Conservation (phyloP, 2,888 invertebrate genomes). For the Sinhomidia bicolor region DNA sequence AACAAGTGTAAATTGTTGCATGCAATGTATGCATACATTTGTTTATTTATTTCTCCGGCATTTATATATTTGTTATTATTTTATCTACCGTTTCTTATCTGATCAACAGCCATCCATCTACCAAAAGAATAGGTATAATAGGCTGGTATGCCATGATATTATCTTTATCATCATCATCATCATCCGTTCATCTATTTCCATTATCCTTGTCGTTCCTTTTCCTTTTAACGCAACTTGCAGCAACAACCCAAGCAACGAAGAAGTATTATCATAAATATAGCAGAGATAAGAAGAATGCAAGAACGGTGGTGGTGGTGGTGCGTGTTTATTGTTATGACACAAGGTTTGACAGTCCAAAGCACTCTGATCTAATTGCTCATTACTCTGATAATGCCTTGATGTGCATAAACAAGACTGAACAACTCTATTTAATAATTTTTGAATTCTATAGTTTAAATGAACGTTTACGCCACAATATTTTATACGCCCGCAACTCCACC, state of each 20-base stretch:
- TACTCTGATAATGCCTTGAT: conserved; percentile 40
- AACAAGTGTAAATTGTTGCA: background rate
- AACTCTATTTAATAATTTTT: conserved; percentile 66
- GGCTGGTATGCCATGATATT: background rate
- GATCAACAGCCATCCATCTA: background rate
- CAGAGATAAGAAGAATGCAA: background rate
- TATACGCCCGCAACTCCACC: conserved; percentile 63
- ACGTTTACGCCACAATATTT: conserved; percentile 49
- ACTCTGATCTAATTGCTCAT: conserved; percentile 60
- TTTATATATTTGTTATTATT: background rate
- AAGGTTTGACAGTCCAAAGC: conserved; percentile 45
- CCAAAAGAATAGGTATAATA: conserved; percentile 10
- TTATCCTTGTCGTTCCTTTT: conserved; percentile 44
- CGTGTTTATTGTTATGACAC: conserved; percentile 44
- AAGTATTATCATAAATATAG: background rate
- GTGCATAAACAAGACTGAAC: conserved; percentile 41
- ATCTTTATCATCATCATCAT: conserved; percentile 12
- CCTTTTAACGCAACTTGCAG: conserved; percentile 17
- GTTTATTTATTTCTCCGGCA: background rate
- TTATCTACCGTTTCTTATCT: background rate
- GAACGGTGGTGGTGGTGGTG: no score
- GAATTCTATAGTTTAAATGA: conserved; percentile 32
- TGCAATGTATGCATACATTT: background rate
- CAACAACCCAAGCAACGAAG: background rate
- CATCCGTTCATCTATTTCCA: background rate